Evolutionary conservation across 2,797 vertebrate genomes (phyloP), one percentile per base, ranked within the genome.

Genomic region (Sebastes oblongus): DNA sequence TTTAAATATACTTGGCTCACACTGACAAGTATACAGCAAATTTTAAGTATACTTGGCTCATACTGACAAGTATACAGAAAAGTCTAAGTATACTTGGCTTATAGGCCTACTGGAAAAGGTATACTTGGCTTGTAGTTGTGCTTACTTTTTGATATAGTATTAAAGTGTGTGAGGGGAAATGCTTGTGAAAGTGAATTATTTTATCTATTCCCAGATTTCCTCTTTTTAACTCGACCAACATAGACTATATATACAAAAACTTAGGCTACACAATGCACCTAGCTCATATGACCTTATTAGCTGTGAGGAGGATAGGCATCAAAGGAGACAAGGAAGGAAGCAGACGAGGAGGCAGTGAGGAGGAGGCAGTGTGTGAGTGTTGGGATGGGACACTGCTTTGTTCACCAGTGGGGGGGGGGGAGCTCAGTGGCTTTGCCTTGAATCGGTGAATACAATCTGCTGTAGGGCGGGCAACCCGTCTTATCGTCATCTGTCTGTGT

Each of bases 321-420:
- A 24, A 85, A 74, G 80, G 73, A 76, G 71, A 14, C 20, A 58
- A 81, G 67, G 64, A 82, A 82, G 83, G 68, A 86, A 85, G 75
- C n/a, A 22, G 54, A 59, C 80, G 56, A 89, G 85, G 87, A 76
- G 24, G 66, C 42, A 2, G 34, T 34, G 56, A 5, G 1, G 36
- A 76, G 72, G 71, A 39, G 36, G 36, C 36, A 39, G 62, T 32
- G 32, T 25, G 5, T 20, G n/a, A 70, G 75, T 82, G 46, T 82
- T 88, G 82, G 88, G 86, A 90, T 69, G 85, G 76, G 87, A 82
- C 91, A 59, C 75, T 34, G 93, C 93, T 94, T 92, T 95, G 93
- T 94, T 93, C 85, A 86, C 78, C 88, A 86, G 87, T 66, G 91
- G 92, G 92, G 89, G 92, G 87, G 92, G 85, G 85, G 81, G 87